Conservation (phyloP, 2,113 vertebrate genomes). For the Engystomops pustulosus region DNA sequence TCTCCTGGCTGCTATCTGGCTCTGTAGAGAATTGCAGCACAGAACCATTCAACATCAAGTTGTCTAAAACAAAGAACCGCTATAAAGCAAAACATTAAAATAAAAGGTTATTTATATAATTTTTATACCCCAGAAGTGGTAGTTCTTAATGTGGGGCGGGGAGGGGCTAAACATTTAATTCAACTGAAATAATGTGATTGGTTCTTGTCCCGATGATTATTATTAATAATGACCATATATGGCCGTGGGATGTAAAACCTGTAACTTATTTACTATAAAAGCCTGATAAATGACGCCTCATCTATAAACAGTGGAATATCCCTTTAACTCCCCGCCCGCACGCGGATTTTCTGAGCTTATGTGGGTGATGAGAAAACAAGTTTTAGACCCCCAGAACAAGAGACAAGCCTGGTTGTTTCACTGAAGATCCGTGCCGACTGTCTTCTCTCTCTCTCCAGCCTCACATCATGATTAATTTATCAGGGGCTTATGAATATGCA, state of each 20-base stretch:
- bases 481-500: conserved; percentile 75
- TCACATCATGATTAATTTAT: conserved; percentile 77
- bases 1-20: no score
- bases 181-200: neutral
- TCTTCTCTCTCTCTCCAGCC: conserved; percentile 70
- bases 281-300: neutral
- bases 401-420: conserved; percentile 23
- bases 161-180: no score
- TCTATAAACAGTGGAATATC: neutral
- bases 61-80: no score
- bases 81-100: no score
- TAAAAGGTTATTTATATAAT: no score
- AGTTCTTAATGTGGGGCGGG: no score
- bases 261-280: neutral
- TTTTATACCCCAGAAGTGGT: no score
- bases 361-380: conserved; percentile 23
- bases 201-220: neutral
- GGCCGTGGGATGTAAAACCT: neutral
- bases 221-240: neutral
- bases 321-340: neutral
- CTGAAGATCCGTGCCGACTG: conserved; percentile 57
- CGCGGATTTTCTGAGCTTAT: neutral
- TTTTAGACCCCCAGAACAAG: conserved; percentile 24
- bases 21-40: no score
- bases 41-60: no score